These are phyloP conservation scores for Oncorhynchus tshawytscha DNA, from an alignment of 2,113 vertebrate species.

Conservation along the genomic window DNA sequence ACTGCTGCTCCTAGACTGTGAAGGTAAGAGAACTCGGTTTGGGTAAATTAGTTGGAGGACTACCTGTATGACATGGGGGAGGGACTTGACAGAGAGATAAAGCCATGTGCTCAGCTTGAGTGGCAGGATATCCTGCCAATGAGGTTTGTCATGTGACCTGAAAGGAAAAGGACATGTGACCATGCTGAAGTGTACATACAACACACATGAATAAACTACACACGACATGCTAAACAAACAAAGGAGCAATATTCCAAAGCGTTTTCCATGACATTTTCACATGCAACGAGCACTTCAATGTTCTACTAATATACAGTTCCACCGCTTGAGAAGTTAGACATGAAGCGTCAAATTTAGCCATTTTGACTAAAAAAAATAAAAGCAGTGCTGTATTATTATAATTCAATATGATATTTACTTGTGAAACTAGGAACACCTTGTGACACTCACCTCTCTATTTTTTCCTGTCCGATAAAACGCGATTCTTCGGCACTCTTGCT, in stretches of 20 bases:
- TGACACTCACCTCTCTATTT: conserved; percentile 54
- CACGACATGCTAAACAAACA: background rate
- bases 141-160: conserved; percentile 85
- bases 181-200: background rate
- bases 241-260: too few relatives aligned
- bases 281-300: background rate
- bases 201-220: background rate
- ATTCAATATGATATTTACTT: too few relatives aligned
- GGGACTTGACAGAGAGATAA: conserved; percentile 87
- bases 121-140: conserved; percentile 94
- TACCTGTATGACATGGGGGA: conserved; percentile 94
- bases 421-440: background rate
- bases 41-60: background rate
- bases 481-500: conserved; percentile 64
- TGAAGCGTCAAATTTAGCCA: too few relatives aligned
- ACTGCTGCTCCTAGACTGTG: too few relatives aligned
- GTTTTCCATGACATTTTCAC: background rate
- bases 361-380: too few relatives aligned
- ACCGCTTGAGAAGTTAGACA: too few relatives aligned
- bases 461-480: conserved; percentile 51
- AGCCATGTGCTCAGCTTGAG: conserved; percentile 95
- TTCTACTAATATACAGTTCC: too few relatives aligned
- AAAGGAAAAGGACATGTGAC: background rate
- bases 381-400: too few relatives aligned
- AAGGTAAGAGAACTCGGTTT: background rate